Base-by-base conservation (phyloP, 1,140 invertebrate genomes). In the Drosophila ohnishii region DNA sequence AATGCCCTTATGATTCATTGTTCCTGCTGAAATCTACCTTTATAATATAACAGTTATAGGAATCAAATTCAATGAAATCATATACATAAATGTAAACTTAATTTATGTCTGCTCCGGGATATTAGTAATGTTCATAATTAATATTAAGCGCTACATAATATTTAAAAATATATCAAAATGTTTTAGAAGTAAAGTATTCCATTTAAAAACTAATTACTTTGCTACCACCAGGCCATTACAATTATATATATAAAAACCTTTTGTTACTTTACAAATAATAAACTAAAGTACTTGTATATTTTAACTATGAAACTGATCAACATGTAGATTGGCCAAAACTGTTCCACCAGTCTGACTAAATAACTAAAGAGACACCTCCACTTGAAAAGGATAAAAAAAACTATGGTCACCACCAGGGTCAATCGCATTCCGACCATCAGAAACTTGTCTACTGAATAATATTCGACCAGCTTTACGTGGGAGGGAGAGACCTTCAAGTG, bases 391-490 rank as follows among this genome's bases (percentile, higher is more conserved):
- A 25, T 44, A 14, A 78, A 65, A 14, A 59, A 35, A 4, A 86
- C 30, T 0, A 69, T 10, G 2, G 2, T 22, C 22, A 86, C 14
- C 0, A 71, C 40, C 2, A 77, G 0, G 2, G 19, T 19, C 0
- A 91, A 51, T 8, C 83, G 57, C 0, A 50, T 7, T 35, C 50
- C 45, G 11, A 87, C 56, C 25, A 87, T 35, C 1, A 84, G 9
- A 4, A 79, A 13, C 19, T 65, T 69, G 86, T 95, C 94, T 32
- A 94, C 37, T 40, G 92, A 77, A 48, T 94, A 93, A 65, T 94
- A 94, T 56, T 94, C 93, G 40, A 94, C 89, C 58, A 93, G 92
- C 57, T 92, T 93, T 2, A 95, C 73, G 32, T 94, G 85, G 14
- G 84, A 72, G 0, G 91, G 90, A 4, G 88, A 58, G 0, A 92